Base-by-base conservation (phyloP, 1,140 invertebrate genomes). In the Brachystomella parvula region DNA sequence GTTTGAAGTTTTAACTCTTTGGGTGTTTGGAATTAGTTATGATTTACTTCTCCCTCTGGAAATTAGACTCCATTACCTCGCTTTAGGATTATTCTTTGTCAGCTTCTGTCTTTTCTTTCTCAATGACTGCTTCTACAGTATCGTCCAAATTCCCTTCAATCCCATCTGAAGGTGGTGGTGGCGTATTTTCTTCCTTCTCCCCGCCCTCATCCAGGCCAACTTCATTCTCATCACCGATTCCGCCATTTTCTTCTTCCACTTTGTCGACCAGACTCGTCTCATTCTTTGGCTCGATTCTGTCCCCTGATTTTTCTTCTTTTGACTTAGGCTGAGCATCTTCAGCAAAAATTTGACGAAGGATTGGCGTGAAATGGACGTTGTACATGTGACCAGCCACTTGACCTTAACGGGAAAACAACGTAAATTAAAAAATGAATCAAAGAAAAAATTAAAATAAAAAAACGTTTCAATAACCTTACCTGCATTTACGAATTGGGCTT, bases 371-470 rank as follows among this genome's bases (percentile, higher is more conserved):
- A 56, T 72, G 71, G 26, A 26, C 63, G 26, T 26, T 32, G 28
- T 64, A 64, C 68, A 72, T 67, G 28, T 72, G 71, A 33, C 71
- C 63, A 2, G 63, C 63, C 9, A 61, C 31, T 66, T 72, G 71
- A 1, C 71, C n/a, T n/a, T n/a, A n/a, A n/a, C n/a, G n/a, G n/a
- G n/a, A n/a, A n/a, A n/a, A n/a, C n/a, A n/a, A n/a, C n/a, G n/a
- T n/a, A n/a, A n/a, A n/a, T n/a, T n/a, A n/a, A n/a, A n/a, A n/a
- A n/a, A n/a, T n/a, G n/a, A n/a, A n/a, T n/a, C n/a, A n/a, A n/a
- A n/a, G n/a, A n/a, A n/a, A n/a, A n/a, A n/a, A n/a, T n/a, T n/a
- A n/a, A n/a, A n/a, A n/a, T n/a, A n/a, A n/a, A n/a, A n/a, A n/a
- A n/a, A n/a, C n/a, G n/a, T n/a, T n/a, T n/a, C n/a, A n/a, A n/a